A percentile compares a stretch with the other conserved stretches of the same genome.
These are phyloP conservation scores for Pseudachorutes palmiensis DNA, from an alignment of 1,140 invertebrate species.

Conservation along the genomic window DNA sequence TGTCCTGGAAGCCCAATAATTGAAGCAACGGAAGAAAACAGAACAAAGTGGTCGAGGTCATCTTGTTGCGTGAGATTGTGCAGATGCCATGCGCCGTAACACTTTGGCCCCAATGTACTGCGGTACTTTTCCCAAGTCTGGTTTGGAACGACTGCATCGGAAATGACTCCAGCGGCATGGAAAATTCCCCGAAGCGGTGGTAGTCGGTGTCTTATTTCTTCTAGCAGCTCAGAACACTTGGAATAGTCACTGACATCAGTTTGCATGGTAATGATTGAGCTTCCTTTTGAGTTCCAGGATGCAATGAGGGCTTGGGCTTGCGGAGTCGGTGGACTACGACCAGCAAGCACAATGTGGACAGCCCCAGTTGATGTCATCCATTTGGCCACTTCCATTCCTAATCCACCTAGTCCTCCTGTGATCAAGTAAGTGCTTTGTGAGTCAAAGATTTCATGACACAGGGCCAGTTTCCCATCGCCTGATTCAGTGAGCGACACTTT, in stretches of 20 bases:
- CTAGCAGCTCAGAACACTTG: not conserved
- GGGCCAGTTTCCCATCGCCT: not conserved
- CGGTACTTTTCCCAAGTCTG: slow-evolving; percentile 15
- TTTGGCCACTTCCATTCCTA: slow-evolving; percentile 25
- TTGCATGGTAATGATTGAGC: not conserved
- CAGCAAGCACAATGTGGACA: slow-evolving; percentile 19
- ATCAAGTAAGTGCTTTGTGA: slow-evolving; percentile 11
- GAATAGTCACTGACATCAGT: not conserved
- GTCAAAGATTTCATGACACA: not conserved
- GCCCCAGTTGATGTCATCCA: slow-evolving; percentile 24
- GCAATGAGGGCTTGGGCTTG: not conserved
- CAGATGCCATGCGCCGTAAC: slow-evolving; percentile 19
- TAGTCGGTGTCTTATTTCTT: not conserved
- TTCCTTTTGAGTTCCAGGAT: not conserved
- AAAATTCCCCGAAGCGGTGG: slow-evolving; percentile 18
- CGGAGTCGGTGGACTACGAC: slow-evolving; percentile 15
- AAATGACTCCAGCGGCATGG: slow-evolving; percentile 15
- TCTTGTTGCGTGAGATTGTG: slow-evolving; percentile 8
- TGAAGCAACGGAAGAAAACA: slow-evolving; percentile 5
- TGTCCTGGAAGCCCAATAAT: slow-evolving; percentile 5
- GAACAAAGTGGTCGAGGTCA: slow-evolving; percentile 12
- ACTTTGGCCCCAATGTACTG: slow-evolving; percentile 11
- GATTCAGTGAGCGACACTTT: not conserved
- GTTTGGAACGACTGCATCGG: slow-evolving; percentile 10
- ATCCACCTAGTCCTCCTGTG: slow-evolving; percentile 20